These are phyloP conservation scores for Novumbra hubbsi DNA, from an alignment of 2,797 vertebrate genomes.

Conservation along the genomic window DNA sequence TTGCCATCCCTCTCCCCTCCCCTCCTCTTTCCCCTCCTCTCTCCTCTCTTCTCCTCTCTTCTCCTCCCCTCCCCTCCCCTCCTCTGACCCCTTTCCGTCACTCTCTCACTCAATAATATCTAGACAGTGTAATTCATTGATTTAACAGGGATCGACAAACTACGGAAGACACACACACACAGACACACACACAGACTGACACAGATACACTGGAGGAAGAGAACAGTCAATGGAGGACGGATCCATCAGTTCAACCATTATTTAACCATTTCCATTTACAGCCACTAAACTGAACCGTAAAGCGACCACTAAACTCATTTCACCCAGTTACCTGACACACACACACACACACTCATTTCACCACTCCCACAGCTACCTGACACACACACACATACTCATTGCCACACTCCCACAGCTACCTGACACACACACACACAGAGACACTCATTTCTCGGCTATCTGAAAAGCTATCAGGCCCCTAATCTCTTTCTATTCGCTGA, in stretches of 20 bases:
- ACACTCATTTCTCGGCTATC: slow-evolving; percentile 82
- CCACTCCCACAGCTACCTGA: slow-evolving; percentile 22
- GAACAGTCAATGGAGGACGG: slow-evolving; percentile 63
- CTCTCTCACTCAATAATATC: slow-evolving; percentile 7
- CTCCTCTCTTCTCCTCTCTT: slow-evolving; percentile 11
- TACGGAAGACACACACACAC: no score
- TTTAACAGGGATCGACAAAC: no score
- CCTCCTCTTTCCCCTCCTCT: no score
- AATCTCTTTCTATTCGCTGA: slow-evolving; percentile 98
- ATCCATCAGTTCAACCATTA: slow-evolving; percentile 92
- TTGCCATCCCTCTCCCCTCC: no score
- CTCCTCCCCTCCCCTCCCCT: neutral
- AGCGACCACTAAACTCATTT: slow-evolving; percentile 86
- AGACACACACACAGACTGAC: no score
- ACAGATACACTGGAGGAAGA: no score
- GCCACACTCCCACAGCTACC: slow-evolving; percentile 41
- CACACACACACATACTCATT: no score
- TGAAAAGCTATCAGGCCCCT: slow-evolving; percentile 98
- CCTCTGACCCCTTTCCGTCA: no score
- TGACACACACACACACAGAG: neutral
- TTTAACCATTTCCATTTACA: slow-evolving; percentile 96
- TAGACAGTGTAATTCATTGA: no score
- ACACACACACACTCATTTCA: slow-evolving; percentile 82
- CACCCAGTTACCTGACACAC: slow-evolving; percentile 49
- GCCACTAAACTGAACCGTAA: slow-evolving; percentile 85